Conservation (phyloP, 1,140 invertebrate genomes). For the Nasonia vitripennis region DNA sequence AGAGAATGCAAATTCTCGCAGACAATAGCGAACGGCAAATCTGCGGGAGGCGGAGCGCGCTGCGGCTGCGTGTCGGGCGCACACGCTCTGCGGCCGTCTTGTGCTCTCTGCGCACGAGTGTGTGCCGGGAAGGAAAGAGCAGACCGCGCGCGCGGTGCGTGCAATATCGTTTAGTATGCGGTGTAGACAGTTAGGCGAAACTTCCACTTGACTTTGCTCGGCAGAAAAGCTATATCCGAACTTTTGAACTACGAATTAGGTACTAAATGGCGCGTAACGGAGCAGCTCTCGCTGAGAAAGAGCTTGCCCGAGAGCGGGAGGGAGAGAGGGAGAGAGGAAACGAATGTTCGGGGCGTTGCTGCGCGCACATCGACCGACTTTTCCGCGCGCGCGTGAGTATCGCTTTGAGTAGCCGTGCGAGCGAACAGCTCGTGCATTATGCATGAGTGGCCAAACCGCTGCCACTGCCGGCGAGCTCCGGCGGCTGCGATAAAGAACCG, state of each 20-base stretch:
- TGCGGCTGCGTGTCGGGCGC: too few species aligned
- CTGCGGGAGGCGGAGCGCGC: not conserved
- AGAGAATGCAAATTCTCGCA: not conserved
- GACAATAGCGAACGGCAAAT: not conserved
- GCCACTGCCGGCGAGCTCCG: too few species aligned
- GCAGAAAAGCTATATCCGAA: not conserved
- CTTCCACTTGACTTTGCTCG: not conserved
- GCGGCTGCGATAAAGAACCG: not conserved
- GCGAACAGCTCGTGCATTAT: not conserved
- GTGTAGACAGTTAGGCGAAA: not conserved
- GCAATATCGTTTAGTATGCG: constrained; percentile 3
- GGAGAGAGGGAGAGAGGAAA: not conserved
- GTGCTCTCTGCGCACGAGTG: not conserved
- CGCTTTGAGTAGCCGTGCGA: not conserved
- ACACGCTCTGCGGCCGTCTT: too few species aligned
- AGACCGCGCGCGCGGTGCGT: not conserved
- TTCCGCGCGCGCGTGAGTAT: not conserved
- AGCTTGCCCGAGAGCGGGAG: not conserved
- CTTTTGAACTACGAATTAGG: constrained; percentile 4
- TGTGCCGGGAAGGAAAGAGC: not conserved
- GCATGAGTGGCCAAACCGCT: not conserved
- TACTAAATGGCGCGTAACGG: constrained; percentile 3
- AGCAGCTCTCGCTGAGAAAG: not conserved
- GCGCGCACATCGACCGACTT: not conserved
- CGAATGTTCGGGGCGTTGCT: not conserved